These are phyloP conservation scores for Silurus glanis DNA, from an alignment of 2,113 vertebrate species.

Conservation along the genomic window DNA sequence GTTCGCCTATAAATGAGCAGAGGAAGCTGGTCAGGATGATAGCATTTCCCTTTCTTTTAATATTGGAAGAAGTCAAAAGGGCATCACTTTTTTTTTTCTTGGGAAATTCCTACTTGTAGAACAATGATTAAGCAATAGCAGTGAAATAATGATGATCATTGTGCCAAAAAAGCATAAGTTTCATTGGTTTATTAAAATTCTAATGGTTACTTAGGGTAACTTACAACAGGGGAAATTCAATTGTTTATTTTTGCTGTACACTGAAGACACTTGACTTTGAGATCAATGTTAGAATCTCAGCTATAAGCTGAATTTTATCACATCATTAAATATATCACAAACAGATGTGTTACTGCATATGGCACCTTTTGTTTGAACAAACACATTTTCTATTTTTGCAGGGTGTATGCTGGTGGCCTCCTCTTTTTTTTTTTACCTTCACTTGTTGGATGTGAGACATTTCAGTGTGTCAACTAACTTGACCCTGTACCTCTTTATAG, in stretches of 20 bases:
- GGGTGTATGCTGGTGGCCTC: not conserved
- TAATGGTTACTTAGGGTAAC: not conserved
- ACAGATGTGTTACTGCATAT: too few species aligned
- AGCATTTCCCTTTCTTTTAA: not conserved
- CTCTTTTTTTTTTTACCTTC: too few species aligned
- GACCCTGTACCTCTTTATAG: too few species aligned
- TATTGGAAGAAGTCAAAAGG: not conserved
- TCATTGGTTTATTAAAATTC: not conserved
- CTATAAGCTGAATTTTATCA: not conserved
- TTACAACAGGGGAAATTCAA: not conserved
- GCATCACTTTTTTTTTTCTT: not conserved
- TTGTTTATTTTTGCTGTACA: not conserved
- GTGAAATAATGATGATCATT: too few species aligned
- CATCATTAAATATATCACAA: too few species aligned
- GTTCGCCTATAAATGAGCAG: not conserved
- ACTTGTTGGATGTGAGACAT: too few species aligned
- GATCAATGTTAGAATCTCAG: not conserved
- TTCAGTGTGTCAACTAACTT: too few species aligned
- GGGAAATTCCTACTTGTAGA: not conserved
- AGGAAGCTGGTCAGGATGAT: slow-evolving; percentile 17
- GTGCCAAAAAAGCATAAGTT: not conserved
- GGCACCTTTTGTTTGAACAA: not conserved
- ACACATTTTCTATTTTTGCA: not conserved
- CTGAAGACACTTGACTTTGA: not conserved
- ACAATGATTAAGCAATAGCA: not conserved